These are phyloP conservation scores for Onychomys torridus DNA, from an alignment of 2,797 vertebrate genomes.

Conservation along the genomic window DNA sequence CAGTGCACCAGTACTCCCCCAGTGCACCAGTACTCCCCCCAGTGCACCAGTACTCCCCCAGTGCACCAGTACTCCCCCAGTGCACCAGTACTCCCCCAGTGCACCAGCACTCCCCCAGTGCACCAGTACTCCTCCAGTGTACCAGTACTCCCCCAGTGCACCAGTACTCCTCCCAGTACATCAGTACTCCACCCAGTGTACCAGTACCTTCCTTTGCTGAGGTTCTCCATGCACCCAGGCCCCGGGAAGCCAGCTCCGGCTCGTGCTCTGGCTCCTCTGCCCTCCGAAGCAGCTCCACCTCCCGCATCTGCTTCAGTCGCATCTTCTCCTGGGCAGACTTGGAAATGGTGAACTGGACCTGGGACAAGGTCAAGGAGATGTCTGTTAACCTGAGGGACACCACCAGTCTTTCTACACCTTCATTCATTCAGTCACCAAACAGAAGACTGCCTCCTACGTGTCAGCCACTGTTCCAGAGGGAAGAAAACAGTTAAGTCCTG, in stretches of 20 bases:
- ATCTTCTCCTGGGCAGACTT: slow-evolving; percentile 85
- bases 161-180: no score
- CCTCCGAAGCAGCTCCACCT: slow-evolving; percentile 65
- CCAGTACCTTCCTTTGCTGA: slow-evolving; percentile 76
- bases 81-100: background rate
- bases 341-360: slow-evolving; percentile 84
- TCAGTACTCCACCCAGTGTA: background rate
- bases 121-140: background rate
- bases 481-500: background rate
- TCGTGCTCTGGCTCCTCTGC: slow-evolving; percentile 51
- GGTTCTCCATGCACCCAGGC: background rate
- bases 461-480: background rate
- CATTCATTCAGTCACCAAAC: background rate
- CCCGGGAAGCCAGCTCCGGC: slow-evolving; percentile 8
- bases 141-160: background rate
- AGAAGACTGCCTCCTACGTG: accelerated
- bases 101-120: no score
- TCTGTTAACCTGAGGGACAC: background rate
- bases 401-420: background rate
- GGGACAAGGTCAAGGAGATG: slow-evolving; percentile 33
- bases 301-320: slow-evolving; percentile 68
- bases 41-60: background rate
- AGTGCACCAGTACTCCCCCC: background rate
- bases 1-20: no score
- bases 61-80: background rate